A percentile compares a stretch with the other conserved stretches of the same genome.
These are phyloP conservation scores for Chionomys nivalis DNA, from an alignment of 2,113 vertebrate species.

Conservation along the genomic window DNA sequence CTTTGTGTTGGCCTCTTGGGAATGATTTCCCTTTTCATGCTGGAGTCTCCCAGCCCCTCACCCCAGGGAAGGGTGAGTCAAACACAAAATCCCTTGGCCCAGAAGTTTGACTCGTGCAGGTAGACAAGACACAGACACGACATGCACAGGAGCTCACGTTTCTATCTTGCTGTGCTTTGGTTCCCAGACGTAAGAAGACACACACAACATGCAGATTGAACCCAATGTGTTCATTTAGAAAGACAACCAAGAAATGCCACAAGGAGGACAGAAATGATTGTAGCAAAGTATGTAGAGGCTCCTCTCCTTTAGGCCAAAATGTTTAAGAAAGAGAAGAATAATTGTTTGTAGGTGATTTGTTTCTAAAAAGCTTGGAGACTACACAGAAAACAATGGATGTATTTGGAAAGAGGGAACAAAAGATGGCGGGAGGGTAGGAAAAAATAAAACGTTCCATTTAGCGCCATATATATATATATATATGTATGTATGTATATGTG, in stretches of 20 bases:
- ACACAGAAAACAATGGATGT: neutral
- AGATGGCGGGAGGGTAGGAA: neutral
- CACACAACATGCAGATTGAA: neutral
- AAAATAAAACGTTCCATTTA: constrained; percentile 6
- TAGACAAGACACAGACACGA: neutral
- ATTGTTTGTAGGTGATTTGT: neutral
- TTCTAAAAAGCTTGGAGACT: neutral
- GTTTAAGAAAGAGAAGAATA: neutral
- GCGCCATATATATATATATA: neutral
- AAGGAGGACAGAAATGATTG: neutral
- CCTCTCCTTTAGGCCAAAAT: neutral
- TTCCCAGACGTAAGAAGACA: neutral
- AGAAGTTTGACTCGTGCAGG: neutral
- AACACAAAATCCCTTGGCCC: neutral
- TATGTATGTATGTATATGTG: neutral
- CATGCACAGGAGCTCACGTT: neutral
- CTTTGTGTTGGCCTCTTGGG: neutral
- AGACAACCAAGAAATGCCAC: neutral
- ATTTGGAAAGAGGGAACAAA: neutral
- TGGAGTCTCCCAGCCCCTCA: neutral
- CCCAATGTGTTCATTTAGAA: neutral
- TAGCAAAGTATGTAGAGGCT: neutral
- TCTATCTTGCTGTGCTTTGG: neutral
- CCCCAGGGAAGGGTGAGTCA: neutral
- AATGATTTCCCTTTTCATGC: neutral